A percentile compares a stretch with the other conserved stretches of the same genome.
These are phyloP conservation scores for Agrotis segetum DNA, from an alignment of 2,888 invertebrate genomes.

Conservation along the genomic window DNA sequence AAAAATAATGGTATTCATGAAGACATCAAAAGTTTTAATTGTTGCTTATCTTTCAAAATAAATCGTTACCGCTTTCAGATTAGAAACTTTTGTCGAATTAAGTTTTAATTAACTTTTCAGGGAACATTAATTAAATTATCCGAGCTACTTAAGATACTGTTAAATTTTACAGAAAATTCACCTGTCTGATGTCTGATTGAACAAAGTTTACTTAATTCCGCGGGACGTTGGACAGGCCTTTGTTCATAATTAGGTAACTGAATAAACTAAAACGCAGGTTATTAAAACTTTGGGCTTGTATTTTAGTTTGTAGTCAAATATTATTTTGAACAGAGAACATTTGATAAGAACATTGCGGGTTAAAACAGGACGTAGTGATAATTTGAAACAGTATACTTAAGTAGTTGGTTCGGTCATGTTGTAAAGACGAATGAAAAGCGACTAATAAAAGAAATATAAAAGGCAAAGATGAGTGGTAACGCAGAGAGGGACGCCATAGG, in stretches of 20 bases:
- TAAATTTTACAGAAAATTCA: slow-evolving; percentile 63
- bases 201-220: slow-evolving; percentile 37
- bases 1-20: slow-evolving; percentile 32
- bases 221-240: slow-evolving; percentile 24
- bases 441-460: too few relatives aligned
- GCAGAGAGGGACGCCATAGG: too few relatives aligned
- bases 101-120: slow-evolving; percentile 65
- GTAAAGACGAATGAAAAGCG: too few relatives aligned
- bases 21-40: slow-evolving; percentile 25
- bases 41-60: slow-evolving; percentile 50
- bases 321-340: too few relatives aligned
- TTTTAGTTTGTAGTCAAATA: too few relatives aligned
- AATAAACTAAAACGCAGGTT: background rate
- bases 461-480: too few relatives aligned
- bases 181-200: slow-evolving; percentile 56
- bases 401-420: too few relatives aligned
- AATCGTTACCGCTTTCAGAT: slow-evolving; percentile 59
- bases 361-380: too few relatives aligned
- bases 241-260: slow-evolving; percentile 28
- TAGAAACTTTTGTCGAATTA: slow-evolving; percentile 62
- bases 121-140: slow-evolving; percentile 63
- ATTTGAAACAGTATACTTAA: too few relatives aligned
- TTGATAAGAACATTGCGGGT: too few relatives aligned
- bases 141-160: slow-evolving; percentile 51
- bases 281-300: background rate